Base-by-base conservation (phyloP, 2,797 vertebrate species). In the Remorina albescens region DNA sequence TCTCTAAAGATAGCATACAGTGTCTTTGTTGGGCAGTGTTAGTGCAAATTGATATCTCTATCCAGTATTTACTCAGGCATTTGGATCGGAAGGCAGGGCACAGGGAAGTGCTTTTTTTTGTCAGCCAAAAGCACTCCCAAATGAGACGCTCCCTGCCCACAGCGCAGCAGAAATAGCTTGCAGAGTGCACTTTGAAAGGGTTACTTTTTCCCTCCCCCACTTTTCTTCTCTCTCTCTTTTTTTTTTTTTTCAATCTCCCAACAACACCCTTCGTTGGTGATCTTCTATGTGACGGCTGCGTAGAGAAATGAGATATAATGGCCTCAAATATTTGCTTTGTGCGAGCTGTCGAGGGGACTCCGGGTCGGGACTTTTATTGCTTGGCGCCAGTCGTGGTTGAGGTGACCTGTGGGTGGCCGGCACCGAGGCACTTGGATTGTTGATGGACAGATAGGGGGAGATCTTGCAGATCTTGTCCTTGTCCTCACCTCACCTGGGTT, bases 101-200 rank as follows among this genome's bases (percentile, higher is more conserved):
- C 58, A 79, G 89, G 89, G 84, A 92, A 91, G 86, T 88, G 88
- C 88, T 91, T 93, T 92, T 92, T 87, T 86, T 86, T 76, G 80
- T 87, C 84, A 71, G 90, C 88, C 88, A 90, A 84, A 75, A 84
- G 75, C 62, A 69, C 86, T 92, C 88, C 89, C 79, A 94, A 95
- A 95, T 92, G 90, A 94, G 92, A 94, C 61, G 84, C 90, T 94
- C 83, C 86, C 91, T 91, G 85, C 89, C 94, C 93, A 91, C 95
- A 95, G 77, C 34, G 78, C 64, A 72, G 85, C 91, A 92, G 84
- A 94, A 95, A 95, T 94, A 95, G 93, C 83, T 78, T 68, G 56
- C 75, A 78, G 91, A 74, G 80, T 89, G 88, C 83, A 80, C 89
- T 92, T 90, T 88, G 82, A 89, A 92, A 86, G 81, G 83, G 85